A percentile compares a stretch with the other conserved stretches of the same genome.
Evolutionary conservation across 2,888 invertebrate genomes (phyloP).

Genomic region (Cosmia trapezina): DNA sequence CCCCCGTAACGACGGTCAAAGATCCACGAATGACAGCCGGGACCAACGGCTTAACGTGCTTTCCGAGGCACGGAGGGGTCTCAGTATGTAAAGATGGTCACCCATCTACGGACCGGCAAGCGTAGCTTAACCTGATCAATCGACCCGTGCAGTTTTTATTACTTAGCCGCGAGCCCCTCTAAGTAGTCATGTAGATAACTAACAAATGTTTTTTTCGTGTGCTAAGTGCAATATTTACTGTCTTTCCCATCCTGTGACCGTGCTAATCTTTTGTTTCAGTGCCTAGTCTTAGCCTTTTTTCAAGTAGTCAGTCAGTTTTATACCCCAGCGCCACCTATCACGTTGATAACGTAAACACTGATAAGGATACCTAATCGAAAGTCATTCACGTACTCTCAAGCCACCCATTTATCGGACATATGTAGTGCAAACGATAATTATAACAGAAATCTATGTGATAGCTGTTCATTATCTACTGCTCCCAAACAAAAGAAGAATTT

Average conservation of each 20-base stretch:
- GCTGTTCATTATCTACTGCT: conserved; percentile 3
- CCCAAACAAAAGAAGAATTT: conserved; percentile 43
- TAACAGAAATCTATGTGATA: conserved; percentile 15
- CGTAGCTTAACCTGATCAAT: too few species aligned
- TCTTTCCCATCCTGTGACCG: neutral
- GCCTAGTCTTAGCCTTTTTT: neutral
- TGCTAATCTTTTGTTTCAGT: neutral
- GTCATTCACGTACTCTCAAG: conserved; percentile 24
- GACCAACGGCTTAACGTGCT: too few species aligned
- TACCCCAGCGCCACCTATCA: conserved; percentile 44
- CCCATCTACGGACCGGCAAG: too few species aligned
- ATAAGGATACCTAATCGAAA: conserved; percentile 28
- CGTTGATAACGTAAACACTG: conserved; percentile 12
- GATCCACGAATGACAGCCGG: too few species aligned
- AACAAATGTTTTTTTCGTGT: neutral
- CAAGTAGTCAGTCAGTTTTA: neutral
- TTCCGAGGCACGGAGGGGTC: too few species aligned
- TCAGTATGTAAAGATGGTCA: too few species aligned
- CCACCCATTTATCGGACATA: conserved; percentile 30
- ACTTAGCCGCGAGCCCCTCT: too few species aligned
- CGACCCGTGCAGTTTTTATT: too few species aligned
- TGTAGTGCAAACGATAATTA: conserved; percentile 12
- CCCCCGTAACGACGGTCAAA: too few species aligned
- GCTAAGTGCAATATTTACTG: too few species aligned
- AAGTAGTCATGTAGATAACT: too few species aligned